Evolutionary conservation across 2,888 invertebrate genomes (phyloP).

Genomic region (Eupithecia insigniata): DNA sequence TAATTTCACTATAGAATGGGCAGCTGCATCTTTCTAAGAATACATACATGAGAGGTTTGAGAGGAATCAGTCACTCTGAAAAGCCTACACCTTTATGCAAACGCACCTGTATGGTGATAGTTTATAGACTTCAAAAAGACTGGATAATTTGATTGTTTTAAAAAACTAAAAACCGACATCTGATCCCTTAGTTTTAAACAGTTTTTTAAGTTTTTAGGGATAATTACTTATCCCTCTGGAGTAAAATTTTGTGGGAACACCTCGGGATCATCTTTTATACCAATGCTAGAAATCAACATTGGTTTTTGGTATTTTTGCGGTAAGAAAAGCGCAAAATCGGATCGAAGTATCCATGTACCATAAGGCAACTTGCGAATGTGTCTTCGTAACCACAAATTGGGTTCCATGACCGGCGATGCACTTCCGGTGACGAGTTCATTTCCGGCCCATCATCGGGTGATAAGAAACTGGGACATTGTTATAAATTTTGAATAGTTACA

Average conservation of each 20-base stretch:
- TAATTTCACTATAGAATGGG: not conserved
- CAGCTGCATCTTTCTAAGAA: not conserved
- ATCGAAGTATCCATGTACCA: not conserved
- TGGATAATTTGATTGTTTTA: too few relatives aligned
- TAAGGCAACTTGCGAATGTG: slow-evolving; percentile 62
- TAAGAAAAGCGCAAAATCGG: not conserved
- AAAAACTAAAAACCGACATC: too few relatives aligned
- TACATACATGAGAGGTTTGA: not conserved
- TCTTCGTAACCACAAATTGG: slow-evolving; percentile 64
- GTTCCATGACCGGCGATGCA: slow-evolving; percentile 72
- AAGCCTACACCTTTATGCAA: not conserved
- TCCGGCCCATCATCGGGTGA: slow-evolving; percentile 64
- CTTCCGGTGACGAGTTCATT: slow-evolving; percentile 74
- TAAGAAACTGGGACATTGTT: slow-evolving; percentile 58
- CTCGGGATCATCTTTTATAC: too few relatives aligned
- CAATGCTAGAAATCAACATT: too few relatives aligned
- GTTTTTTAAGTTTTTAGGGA: too few relatives aligned
- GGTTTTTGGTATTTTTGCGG: too few relatives aligned
- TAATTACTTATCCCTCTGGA: too few relatives aligned
- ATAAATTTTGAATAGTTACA: slow-evolving; percentile 31
- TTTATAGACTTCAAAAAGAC: not conserved
- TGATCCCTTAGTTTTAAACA: too few relatives aligned
- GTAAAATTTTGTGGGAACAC: too few relatives aligned
- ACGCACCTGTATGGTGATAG: not conserved
- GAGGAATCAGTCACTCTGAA: not conserved